A percentile compares a stretch with the other conserved stretches of the same genome.
These are phyloP conservation scores for Dendrophyllia cribrosa DNA, from an alignment of 64 coral and sea anemone genomes.

Conservation along the genomic window DNA sequence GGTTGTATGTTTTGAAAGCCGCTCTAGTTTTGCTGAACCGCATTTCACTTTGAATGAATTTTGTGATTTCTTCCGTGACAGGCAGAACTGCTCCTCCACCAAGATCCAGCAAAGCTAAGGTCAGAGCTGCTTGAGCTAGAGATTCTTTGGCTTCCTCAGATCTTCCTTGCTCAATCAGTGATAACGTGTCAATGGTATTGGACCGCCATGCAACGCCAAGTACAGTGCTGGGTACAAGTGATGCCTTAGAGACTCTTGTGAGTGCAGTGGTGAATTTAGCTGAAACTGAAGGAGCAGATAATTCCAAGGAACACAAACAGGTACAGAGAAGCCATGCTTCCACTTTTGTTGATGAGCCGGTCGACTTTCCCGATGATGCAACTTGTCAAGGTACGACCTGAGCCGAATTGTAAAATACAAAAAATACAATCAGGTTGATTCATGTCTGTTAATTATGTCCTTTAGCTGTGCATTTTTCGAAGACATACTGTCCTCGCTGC, in stretches of 20 bases:
- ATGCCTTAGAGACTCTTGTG: neutral
- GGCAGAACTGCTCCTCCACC: constrained; percentile 21
- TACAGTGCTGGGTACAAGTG: neutral
- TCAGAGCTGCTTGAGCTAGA: constrained; percentile 22
- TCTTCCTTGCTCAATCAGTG: neutral
- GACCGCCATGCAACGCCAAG: neutral
- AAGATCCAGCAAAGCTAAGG: neutral
- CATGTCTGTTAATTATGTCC: no score
- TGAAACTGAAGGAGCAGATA: no score
- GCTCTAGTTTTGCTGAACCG: neutral
- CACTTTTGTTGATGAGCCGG: no score
- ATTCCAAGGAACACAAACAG: no score
- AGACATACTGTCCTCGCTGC: no score
- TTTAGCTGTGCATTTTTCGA: no score
- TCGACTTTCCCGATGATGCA: no score
- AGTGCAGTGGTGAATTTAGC: neutral
- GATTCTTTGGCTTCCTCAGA: constrained; percentile 7
- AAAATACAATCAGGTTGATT: no score
- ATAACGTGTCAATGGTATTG: neutral
- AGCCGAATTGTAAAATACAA: no score
- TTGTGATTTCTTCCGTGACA: neutral
- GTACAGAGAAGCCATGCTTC: no score
- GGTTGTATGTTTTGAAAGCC: neutral
- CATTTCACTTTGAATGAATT: neutral
- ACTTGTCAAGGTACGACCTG: no score